Percentiles rank a stretch among this genome's conserved stretches.
Conservation (phyloP, 2,113 vertebrate genomes). For the Megalops atlanticus region DNA sequence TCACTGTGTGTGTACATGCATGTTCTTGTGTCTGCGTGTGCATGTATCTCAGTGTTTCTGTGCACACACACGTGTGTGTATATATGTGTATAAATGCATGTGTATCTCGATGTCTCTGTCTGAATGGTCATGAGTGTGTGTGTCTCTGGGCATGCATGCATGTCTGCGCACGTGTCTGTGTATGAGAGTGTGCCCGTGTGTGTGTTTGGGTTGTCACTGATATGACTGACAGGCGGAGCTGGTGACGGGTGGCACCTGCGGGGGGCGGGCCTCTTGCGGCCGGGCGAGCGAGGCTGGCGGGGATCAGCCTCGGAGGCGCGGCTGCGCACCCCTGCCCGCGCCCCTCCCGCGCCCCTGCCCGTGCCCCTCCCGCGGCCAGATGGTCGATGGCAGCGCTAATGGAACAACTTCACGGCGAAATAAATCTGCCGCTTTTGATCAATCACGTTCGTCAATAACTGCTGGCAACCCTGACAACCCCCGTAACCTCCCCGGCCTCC, state of each 20-base stretch:
- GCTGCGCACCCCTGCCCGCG: not conserved
- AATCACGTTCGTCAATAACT: slow-evolving; percentile 1
- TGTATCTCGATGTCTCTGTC: no score
- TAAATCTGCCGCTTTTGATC: slow-evolving; percentile 72
- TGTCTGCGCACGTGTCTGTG: not conserved
- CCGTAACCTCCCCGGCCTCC: slow-evolving; percentile 5
- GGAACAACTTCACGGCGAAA: slow-evolving; percentile 66
- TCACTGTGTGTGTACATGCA: no score
- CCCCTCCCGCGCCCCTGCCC: not conserved
- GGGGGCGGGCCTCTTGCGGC: no score
- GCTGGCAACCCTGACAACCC: slow-evolving; percentile 9
- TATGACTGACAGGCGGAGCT: not conserved
- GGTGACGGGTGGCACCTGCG: not conserved
- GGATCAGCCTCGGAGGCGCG: not conserved
- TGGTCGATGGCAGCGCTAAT: slow-evolving; percentile 65
- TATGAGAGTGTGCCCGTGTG: not conserved
- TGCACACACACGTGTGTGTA: no score
- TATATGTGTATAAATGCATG: no score
- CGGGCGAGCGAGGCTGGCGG: not conserved
- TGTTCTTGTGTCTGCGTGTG: no score
- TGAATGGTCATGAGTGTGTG: no score
- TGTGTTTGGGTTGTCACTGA: not conserved
- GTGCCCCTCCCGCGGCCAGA: slow-evolving; percentile 51
- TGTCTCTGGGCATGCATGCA: no score
- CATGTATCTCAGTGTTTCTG: no score